Evolutionary conservation across 1,140 invertebrate genomes (phyloP), one percentile per base, ranked within the genome.

Genomic region (Asbolus verrucosus): DNA sequence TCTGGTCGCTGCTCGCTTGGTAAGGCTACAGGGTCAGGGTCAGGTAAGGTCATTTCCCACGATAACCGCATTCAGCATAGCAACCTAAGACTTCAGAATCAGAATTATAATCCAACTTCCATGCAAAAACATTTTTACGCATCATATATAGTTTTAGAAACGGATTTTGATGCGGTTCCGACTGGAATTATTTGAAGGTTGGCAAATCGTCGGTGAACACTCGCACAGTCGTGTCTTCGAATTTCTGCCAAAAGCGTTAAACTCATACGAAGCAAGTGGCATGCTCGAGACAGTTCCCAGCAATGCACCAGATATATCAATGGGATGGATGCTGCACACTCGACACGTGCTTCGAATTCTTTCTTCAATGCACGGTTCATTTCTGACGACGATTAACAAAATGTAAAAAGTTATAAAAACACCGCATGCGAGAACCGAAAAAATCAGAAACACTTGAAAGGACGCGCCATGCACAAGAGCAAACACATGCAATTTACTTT

Each of bases 31-130:
- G 79, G 80, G 80, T 81, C 80, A 81, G 80, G 80, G 80, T 80
- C 79, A 81, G 73, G 63, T 78, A 80, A 81, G 80, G 79, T 81
- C 79, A 81, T 81, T 81, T 81, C 80, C 76, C 80, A 81, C 80
- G 80, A 81, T 81, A 79, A 77, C 77, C 75, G 71, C 73, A 76
- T 74, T 74, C 74, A 70, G 75, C 76, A 78, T 78, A 77, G 78
- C 78, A 80, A 78, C 75, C 69, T 75, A 77, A 75, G 67, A 67
- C 63, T 73, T 71, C 46, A 54, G 46, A 54, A 54, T 75, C 69
- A 60, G 76, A 77, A 75, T 77, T 76, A 76, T 74, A 78, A 75
- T 77, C 61, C 61, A 41, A 63, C 61, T 63, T 63, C 61, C 61
- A 63, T 36, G 61, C 61, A 63, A 63, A 63, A 63, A 63, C 33